Percentiles rank a stretch among this genome's conserved stretches.
phyloP scores from a whole-genome alignment of 2,113 vertebrate species.

The Myrmecobius fasciatus region DNA sequence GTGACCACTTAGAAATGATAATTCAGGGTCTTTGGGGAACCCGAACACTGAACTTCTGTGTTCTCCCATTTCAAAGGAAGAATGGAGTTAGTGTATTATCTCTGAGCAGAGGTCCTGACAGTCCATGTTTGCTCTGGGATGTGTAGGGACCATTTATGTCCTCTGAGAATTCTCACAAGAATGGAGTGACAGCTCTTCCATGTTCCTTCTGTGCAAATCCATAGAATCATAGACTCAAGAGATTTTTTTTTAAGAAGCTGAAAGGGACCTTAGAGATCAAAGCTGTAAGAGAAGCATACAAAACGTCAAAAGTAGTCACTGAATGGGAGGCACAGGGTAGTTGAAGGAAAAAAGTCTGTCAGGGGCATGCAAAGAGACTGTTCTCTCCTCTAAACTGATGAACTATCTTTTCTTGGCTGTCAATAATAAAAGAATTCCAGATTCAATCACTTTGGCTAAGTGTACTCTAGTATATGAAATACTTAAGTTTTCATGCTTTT shows the following conservation, averaged over 20 bases:
- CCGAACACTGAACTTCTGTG: neutral
- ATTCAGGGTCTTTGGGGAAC: neutral
- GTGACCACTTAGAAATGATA: neutral
- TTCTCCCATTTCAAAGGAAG: slow-evolving; percentile 4
- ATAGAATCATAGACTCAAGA: neutral
- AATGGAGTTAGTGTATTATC: neutral
- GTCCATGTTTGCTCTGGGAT: neutral
- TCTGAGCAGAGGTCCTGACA: neutral
- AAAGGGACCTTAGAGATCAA: neutral
- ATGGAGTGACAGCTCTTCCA: neutral
- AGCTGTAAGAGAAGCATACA: slow-evolving; percentile 11
- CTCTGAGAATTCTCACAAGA: neutral
- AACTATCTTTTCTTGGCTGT: slow-evolving; percentile 46
- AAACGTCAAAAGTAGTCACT: neutral
- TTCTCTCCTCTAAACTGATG: slow-evolving; percentile 50
- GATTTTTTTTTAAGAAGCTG: neutral
- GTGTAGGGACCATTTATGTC: neutral
- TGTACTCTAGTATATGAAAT: slow-evolving; percentile 28
- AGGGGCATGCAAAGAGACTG: neutral
- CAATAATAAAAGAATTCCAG: slow-evolving; percentile 29
- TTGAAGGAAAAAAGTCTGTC: neutral
- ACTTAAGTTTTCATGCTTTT: slow-evolving; percentile 69
- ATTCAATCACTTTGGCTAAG: slow-evolving; percentile 44
- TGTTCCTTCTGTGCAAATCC: neutral
- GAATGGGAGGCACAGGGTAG: neutral